A percentile compares a stretch with the other conserved stretches of the same genome.
Evolutionary conservation across 2,113 vertebrate species (phyloP).

Genomic region (Heloderma charlesbogerti): DNA sequence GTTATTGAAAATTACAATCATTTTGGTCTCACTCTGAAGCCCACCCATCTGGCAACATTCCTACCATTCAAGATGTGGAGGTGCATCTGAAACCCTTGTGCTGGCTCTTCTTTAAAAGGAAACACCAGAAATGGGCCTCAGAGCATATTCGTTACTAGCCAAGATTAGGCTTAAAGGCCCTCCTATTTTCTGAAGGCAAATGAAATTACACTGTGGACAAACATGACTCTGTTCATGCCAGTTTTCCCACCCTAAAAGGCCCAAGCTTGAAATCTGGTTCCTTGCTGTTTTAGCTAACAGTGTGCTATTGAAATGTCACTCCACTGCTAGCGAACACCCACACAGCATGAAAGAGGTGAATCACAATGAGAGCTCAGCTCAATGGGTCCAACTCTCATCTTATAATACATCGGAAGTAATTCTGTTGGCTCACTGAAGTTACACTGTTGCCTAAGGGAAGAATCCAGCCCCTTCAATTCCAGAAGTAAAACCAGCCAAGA

Average conservation of each 20-base stretch:
- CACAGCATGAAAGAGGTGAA: slow-evolving; percentile 29
- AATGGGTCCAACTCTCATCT: slow-evolving; percentile 4
- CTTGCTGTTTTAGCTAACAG: slow-evolving; percentile 52
- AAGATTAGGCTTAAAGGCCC: slow-evolving; percentile 33
- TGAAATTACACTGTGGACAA: slow-evolving; percentile 36
- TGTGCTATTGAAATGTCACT: slow-evolving; percentile 47
- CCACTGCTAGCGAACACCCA: slow-evolving; percentile 43
- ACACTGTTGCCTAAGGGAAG: slow-evolving; percentile 11
- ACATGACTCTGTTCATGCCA: slow-evolving; percentile 38
- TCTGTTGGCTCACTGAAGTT: background rate
- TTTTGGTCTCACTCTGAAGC: background rate
- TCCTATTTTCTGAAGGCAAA: slow-evolving; percentile 31
- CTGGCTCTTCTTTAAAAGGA: slow-evolving; percentile 9
- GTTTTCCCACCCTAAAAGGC: slow-evolving; percentile 17
- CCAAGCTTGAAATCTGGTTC: slow-evolving; percentile 35
- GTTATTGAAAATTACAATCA: background rate
- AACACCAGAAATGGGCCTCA: slow-evolving; percentile 16
- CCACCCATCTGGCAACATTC: background rate
- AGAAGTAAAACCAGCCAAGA: slow-evolving; percentile 43
- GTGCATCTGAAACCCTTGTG: background rate
- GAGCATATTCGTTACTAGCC: background rate
- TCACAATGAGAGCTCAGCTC: slow-evolving; percentile 37
- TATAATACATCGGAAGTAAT: slow-evolving; percentile 5
- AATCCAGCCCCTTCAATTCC: slow-evolving; percentile 3
- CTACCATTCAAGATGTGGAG: slow-evolving; percentile 18